Evolutionary conservation across 2,113 vertebrate genomes (phyloP).

Genomic region (Delphinus delphis): DNA sequence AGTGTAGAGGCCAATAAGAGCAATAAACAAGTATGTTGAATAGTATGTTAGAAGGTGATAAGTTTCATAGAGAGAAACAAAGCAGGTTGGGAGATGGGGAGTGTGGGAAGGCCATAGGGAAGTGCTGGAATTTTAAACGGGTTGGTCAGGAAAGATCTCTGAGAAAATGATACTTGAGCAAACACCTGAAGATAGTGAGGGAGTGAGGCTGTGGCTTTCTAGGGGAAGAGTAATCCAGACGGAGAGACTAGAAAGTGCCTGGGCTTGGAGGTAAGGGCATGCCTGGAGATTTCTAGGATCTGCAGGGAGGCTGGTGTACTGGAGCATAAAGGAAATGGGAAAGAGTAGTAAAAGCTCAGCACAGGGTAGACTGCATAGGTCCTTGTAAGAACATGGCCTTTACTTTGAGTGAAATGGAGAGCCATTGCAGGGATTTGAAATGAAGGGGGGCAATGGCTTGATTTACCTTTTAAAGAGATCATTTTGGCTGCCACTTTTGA

Average conservation of each 20-base stretch:
- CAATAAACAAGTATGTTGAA: no score
- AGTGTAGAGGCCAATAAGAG: not conserved
- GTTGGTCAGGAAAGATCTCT: not conserved
- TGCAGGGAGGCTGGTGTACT: not conserved
- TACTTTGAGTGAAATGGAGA: not conserved
- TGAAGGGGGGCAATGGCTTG: not conserved
- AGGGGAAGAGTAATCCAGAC: not conserved
- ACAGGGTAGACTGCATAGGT: not conserved
- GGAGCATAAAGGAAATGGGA: not conserved
- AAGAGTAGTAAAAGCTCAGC: no score
- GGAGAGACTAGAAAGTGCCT: not conserved
- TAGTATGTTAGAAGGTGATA: not conserved
- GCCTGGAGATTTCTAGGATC: not conserved
- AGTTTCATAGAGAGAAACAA: not conserved
- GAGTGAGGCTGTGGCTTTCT: not conserved
- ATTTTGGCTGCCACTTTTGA: slow-evolving; percentile 18
- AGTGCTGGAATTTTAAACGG: not conserved
- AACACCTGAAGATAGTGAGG: not conserved
- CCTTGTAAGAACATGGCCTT: not conserved
- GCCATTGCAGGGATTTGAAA: not conserved
- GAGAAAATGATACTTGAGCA: not conserved
- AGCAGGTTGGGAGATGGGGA: not conserved
- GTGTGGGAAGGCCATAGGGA: not conserved
- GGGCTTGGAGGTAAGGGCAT: not conserved
- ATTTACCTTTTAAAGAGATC: not conserved